phyloP scores from a whole-genome alignment of 2,888 invertebrate species.

The Agrochola lota region DNA sequence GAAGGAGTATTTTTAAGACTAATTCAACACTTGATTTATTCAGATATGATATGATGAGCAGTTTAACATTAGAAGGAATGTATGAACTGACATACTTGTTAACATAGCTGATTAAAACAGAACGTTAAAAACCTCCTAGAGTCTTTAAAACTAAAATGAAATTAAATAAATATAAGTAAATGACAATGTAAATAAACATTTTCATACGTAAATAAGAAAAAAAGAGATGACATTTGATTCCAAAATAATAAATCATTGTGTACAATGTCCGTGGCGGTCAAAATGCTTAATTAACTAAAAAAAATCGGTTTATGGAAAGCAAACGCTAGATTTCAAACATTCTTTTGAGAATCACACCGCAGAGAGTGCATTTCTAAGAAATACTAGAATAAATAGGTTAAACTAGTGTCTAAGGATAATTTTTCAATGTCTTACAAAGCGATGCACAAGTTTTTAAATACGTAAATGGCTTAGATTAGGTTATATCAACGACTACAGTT shows the following conservation, averaged over 20 bases:
- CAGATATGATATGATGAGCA: conserved; percentile 4
- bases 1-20: neutral
- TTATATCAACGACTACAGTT: conserved; percentile 52
- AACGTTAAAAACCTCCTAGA: neutral
- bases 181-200: conserved; percentile 1
- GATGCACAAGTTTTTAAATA: conserved; percentile 70
- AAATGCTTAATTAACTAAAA: conserved; percentile 40
- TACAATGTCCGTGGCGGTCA: conserved; percentile 44
- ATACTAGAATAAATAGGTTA: conserved; percentile 49
- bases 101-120: neutral
- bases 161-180: neutral
- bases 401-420: conserved; percentile 59
- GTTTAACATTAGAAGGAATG: neutral
- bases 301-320: conserved; percentile 32
- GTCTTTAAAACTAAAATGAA: neutral
- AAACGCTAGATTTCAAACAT: conserved; percentile 59
- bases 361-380: conserved; percentile 64
- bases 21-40: conserved; percentile 1
- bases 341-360: conserved; percentile 44
- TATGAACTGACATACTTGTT: neutral
- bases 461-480: conserved; percentile 67
- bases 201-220: conserved; percentile 6
- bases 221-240: neutral
- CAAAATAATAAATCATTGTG: neutral
- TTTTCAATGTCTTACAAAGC: conserved; percentile 65